Base-by-base conservation (phyloP, 1,140 invertebrate genomes). In the Aphelenchoides besseyi region DNA sequence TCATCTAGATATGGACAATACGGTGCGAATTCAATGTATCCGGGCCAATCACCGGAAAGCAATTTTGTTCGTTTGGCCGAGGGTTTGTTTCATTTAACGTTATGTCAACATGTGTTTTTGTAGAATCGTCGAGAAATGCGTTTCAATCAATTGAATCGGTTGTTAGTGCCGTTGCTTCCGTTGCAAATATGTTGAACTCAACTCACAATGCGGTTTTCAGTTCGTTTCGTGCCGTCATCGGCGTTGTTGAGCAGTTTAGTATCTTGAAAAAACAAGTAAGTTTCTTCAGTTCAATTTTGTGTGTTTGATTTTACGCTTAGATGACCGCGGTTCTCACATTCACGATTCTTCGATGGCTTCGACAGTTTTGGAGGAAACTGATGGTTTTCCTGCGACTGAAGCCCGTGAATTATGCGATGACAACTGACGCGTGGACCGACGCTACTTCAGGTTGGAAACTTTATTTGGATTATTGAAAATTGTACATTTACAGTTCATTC, bases 101-200 rank as follows among this genome's bases (percentile, higher is more conserved):
- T 76, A 90, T 90, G 59, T 91, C 94, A 85, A 89, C 92, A 68
- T 90, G 92, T 82, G 88, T 92, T 77, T 92, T 92, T 5, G 92
- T 95, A 87, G 92, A 95, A 79, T 93, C 90, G 79, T 92, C 93
- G 0, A 87, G 93, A 64, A 90, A 91, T 66, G 92, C 94, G 18
- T 97, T 98, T 86, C 90, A 95, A 79, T 94, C 92, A 16, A 92
- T 98, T 77, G 93, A 97, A 86, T 91, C 92, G 70, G 87, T 97
- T 70, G 92, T 97, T 0, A 89, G 90, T 71, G 92, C 94, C 23
- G 92, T 96, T 82, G 90, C 90, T 29, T 94, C 94, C 57, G 89
- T 98, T 8, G 92, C 93, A 28, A 93, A 95, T 89, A 95, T 98
- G 92, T 85, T 97, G 33, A 95, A 97, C 81, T 96, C 93, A 16